Evolutionary conservation across 2,888 invertebrate genomes (phyloP).

Genomic region (Athalia cordata): DNA sequence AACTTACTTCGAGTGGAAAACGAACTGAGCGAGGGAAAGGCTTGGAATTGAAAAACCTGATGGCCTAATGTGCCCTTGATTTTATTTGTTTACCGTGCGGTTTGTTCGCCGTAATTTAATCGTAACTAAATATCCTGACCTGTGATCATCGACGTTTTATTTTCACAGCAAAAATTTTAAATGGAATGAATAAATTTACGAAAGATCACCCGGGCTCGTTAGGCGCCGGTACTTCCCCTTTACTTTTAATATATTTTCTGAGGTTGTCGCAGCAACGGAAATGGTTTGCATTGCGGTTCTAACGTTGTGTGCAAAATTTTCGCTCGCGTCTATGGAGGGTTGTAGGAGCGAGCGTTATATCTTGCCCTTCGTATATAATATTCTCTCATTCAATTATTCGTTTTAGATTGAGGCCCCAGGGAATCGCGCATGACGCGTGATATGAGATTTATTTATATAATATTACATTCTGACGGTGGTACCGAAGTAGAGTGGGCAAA

Average conservation of each 20-base stretch:
- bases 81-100: constrained; percentile 29
- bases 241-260: constrained; percentile 17
- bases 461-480: too few species aligned
- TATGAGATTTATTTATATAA: constrained; percentile 12
- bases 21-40: constrained; percentile 12
- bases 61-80: constrained; percentile 27
- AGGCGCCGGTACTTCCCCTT: constrained; percentile 16
- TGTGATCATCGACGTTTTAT: neutral
- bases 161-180: neutral
- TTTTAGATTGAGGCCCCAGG: constrained; percentile 24
- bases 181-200: neutral
- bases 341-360: neutral
- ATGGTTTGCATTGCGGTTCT: constrained; percentile 42
- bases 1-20: constrained; percentile 16
- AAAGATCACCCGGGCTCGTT: neutral
- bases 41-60: constrained; percentile 31
- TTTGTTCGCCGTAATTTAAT: constrained; percentile 39
- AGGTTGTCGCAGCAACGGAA: constrained; percentile 8
- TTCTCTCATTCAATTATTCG: constrained; percentile 39
- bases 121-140: neutral
- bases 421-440: constrained; percentile 21
- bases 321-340: neutral
- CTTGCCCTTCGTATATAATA: constrained; percentile 15
- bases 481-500: too few species aligned
- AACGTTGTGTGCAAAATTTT: neutral